phyloP scores from a whole-genome alignment of 2,797 vertebrate species.

The Halcyon chelicuti region DNA sequence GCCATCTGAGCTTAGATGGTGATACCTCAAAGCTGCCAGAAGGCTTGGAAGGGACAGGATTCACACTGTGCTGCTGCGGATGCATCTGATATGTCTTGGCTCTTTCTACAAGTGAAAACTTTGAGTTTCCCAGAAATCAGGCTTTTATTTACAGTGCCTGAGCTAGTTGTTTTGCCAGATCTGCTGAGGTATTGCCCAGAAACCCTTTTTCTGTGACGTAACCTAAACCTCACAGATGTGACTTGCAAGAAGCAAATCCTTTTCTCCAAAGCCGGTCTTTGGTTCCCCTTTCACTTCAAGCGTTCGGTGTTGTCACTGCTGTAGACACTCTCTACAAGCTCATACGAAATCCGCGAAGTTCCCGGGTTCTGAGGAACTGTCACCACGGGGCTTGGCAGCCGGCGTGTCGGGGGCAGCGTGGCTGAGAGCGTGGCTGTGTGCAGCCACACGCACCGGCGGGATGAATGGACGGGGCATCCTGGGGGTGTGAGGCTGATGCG shows the following conservation, averaged over 20 bases:
- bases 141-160: background rate
- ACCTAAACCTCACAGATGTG: background rate
- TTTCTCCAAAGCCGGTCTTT: background rate
- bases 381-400: background rate
- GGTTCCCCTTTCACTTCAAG: background rate
- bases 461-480: background rate
- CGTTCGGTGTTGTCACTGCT: background rate
- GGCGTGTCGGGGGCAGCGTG: accelerated
- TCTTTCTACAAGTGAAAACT: background rate
- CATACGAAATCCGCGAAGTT: background rate
- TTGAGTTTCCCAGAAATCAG: background rate
- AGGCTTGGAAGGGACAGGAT: background rate
- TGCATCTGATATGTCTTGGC: background rate
- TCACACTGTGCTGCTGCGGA: background rate
- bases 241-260: background rate
- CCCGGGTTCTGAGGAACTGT: background rate
- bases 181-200: background rate
- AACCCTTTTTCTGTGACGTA: background rate
- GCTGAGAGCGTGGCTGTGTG: accelerated
- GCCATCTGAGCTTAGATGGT: background rate
- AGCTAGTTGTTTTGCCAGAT: background rate
- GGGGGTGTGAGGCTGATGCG: background rate
- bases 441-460: accelerated
- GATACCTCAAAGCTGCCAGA: background rate
- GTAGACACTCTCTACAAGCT: background rate